Conservation (phyloP, 2,113 vertebrate genomes). For the Leptocoma aspasia region DNA sequence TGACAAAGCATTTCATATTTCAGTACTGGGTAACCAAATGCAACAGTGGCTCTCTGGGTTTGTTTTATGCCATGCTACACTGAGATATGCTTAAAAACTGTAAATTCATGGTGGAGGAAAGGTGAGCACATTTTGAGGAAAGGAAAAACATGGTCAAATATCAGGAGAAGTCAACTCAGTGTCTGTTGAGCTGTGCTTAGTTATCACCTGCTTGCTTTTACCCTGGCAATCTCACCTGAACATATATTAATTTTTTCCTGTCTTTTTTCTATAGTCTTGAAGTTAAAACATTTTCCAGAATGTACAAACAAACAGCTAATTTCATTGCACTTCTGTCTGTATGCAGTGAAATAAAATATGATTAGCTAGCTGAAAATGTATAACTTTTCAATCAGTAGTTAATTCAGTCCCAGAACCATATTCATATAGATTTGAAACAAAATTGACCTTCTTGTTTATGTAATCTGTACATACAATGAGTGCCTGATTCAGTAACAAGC, state of each 20-base stretch:
- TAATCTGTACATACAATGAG: constrained; percentile 49
- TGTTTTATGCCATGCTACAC: background rate
- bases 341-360: constrained; percentile 29
- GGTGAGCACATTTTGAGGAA: background rate
- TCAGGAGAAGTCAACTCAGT: background rate
- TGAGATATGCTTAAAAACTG: background rate
- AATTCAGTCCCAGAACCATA: constrained; percentile 28
- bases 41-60: background rate
- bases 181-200: background rate
- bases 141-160: background rate
- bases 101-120: background rate
- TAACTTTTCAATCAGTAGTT: constrained; percentile 60
- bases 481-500: constrained; percentile 58
- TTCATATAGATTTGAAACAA: constrained; percentile 49
- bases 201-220: background rate
- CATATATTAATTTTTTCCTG: background rate
- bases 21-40: background rate
- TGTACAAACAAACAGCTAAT: constrained; percentile 66
- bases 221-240: background rate
- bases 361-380: constrained; percentile 31
- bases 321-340: constrained; percentile 59
- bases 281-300: constrained; percentile 14
- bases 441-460: constrained; percentile 68
- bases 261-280: background rate
- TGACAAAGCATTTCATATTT: background rate